Base-by-base conservation (phyloP, 2,888 invertebrate genomes). In the Coleophora flavipennella region DNA sequence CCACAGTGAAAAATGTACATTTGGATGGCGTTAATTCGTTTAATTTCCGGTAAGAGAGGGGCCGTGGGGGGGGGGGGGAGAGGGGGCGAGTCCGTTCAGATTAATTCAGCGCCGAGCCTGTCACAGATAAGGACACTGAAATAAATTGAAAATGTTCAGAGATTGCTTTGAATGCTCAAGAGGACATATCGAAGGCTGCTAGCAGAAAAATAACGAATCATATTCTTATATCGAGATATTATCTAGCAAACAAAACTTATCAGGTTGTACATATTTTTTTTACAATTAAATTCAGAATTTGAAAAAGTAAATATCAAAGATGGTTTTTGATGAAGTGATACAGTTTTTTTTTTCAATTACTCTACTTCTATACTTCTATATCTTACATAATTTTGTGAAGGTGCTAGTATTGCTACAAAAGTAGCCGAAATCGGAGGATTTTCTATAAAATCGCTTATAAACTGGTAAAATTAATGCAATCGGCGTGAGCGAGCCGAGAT, bases 11-110 rank as follows among this genome's bases (percentile, higher is more conserved):
- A 84, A 84, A 84, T 84, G 83, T 81, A 83, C 84, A 79, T 84
- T 84, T 80, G 81, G 84, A 84, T 78, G 78, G 83, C 81, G 83
- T 84, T 85, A 85, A 85, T 85, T 85, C 85, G 83, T 83, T 85
- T 85, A 85, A 85, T 85, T 85, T 85, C 85, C 85, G 85, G 83
- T 75, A n/a, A n/a, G 76, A 72, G 79, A 68, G 68, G 64, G 61
- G 57, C 57, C 50, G 49, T 51, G 62, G 59, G 39, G 51, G 20
- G 43, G 57, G 44, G 57, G 53, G 51, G 57, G 44, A 51, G 51
- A 61, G 55, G 53, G 54, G 62, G 53, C 50, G 62, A 62, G 76
- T 71, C 70, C 73, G 76, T 65, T 71, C 80, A 83, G 84, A 84
- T 84, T 84, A 84, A 84, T 84, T 83, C 84, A 78, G 71, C 72